Evolutionary conservation across 2,113 vertebrate species (phyloP).

Genomic region (Chionomys nivalis): DNA sequence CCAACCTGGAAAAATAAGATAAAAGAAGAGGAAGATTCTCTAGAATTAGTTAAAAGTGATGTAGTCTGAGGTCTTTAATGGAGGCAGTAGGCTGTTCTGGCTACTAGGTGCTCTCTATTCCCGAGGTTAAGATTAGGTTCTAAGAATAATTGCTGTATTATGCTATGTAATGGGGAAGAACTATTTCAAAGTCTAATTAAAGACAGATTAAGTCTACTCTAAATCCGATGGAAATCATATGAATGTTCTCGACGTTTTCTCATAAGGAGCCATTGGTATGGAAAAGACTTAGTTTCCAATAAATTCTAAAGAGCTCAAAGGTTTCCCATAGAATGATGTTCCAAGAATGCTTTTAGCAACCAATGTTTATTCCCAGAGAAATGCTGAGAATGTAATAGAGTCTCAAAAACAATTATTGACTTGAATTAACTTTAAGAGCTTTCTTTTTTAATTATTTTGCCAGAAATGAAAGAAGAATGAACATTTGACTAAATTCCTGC

Average conservation of each 20-base stretch:
- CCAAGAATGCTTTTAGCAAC: neutral
- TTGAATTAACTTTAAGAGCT: slow-evolving; percentile 23
- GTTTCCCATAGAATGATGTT: neutral
- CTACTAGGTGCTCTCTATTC: neutral
- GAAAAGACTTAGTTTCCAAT: slow-evolving; percentile 33
- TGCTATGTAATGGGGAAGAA: neutral
- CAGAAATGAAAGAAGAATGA: slow-evolving; percentile 4
- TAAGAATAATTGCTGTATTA: neutral
- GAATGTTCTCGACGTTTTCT: slow-evolving; percentile 34
- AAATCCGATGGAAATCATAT: slow-evolving; percentile 8
- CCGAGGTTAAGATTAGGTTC: neutral
- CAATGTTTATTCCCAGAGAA: neutral
- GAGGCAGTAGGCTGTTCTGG: neutral
- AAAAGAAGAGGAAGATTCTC: neutral
- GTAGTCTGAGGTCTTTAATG: neutral
- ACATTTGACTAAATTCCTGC: neutral
- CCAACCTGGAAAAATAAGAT: neutral
- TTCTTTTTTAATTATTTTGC: neutral
- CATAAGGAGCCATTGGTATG: neutral
- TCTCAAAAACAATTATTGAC: slow-evolving; percentile 1
- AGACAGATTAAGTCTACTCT: neutral
- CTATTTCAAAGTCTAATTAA: neutral
- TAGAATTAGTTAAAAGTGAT: neutral
- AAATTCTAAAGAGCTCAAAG: slow-evolving; percentile 17
- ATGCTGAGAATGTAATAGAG: neutral